A percentile compares a stretch with the other conserved stretches of the same genome.
phyloP scores from a whole-genome alignment of 2,888 invertebrate species.

The Papilio protenor region DNA sequence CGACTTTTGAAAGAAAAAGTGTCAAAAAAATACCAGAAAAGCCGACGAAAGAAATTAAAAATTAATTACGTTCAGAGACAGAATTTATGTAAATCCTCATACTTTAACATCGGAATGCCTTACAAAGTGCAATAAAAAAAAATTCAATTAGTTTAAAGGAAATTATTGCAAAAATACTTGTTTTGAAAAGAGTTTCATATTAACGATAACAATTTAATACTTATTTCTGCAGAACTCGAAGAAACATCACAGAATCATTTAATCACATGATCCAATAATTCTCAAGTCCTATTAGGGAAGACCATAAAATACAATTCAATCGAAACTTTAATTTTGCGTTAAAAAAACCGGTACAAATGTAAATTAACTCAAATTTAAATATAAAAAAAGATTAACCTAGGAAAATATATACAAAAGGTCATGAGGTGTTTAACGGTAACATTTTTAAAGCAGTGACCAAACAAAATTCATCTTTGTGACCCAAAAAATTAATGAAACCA shows the following conservation, averaged over 20 bases:
- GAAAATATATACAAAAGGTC: conserved; percentile 47
- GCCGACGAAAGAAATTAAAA: neutral
- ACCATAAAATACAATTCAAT: neutral
- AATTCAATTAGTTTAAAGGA: neutral
- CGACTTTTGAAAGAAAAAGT: neutral
- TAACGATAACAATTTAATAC: neutral
- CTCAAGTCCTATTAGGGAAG: neutral
- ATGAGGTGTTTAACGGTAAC: conserved; percentile 35
- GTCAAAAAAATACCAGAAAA: neutral
- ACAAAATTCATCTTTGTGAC: conserved; percentile 23
- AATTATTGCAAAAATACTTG: neutral
- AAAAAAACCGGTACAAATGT: neutral
- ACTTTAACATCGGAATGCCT: neutral
- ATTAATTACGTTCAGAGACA: neutral
- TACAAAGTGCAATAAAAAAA: neutral
- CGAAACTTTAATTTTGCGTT: neutral
- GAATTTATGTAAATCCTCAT: neutral
- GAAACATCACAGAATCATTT: neutral
- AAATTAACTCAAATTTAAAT: conserved; percentile 15
- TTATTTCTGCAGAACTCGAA: neutral
- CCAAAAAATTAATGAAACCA: conserved; percentile 61
- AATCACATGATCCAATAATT: neutral
- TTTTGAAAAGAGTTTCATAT: neutral
- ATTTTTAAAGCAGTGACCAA: conserved; percentile 25
- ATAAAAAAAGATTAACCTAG: conserved; percentile 46